Base-by-base conservation (phyloP, 2,113 vertebrate genomes). In the Vicugna pacos region DNA sequence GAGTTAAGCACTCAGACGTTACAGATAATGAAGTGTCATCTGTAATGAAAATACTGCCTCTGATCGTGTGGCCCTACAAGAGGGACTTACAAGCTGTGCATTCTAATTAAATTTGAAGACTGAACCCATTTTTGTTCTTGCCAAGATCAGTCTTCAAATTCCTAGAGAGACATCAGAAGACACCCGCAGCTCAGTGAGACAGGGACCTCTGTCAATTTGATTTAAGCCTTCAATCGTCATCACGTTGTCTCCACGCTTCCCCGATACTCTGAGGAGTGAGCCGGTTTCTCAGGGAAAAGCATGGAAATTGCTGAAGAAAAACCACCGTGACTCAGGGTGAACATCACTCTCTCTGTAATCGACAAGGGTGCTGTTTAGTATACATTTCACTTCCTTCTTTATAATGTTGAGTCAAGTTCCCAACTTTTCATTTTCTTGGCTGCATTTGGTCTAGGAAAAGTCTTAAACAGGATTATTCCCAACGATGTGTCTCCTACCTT, bases 81-180 rank as follows among this genome's bases (percentile, higher is more conserved):
- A 93, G 30, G 1, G 20, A 85, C 10, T 52, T 75, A 52, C 10
- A 73, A 82, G 26, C 54, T n/a, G 86, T 89, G 22, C 60, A 32
- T 91, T 93, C 73, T 93, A 83, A 91, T 69, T 91, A 94, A 94
- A 64, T 89, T 32, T 65, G 46, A 93, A 83, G 28, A 79, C 5
- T 50, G 30, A 94, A 64, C 24, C 94, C 38, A 54, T 10, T 46
- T 64, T 64, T 77, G 12, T 94, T 84, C 56, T 93, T 70, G 56
- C 62, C 30, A 94, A 54, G 38, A 70, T 73, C 56, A 30, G 28
- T 58, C 77, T 70, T 86, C 67, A 89, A 76, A 95, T 95, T 93
- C 60, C 35, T 81, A 82, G 56, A 64, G n/a, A 95, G 75, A 84
- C 50, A 42, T 48, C 3, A 81, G 52, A 60, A 91, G 52, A 79